Conservation (phyloP, 2,888 invertebrate genomes). For the Tenthredo distinguenda region DNA sequence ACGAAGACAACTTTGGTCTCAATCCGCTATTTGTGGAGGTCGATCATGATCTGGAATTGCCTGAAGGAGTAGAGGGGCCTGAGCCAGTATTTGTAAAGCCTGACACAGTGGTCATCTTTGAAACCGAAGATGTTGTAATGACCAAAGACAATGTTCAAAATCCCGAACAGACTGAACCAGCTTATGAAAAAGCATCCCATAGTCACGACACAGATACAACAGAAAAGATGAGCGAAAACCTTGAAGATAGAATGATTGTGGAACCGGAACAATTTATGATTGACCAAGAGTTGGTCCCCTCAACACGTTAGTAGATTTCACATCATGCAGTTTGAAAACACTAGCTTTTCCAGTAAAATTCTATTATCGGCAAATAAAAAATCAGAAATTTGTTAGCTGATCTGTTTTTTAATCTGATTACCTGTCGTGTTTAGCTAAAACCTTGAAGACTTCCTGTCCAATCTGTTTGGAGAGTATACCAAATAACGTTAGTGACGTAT, state of each 20-base stretch:
- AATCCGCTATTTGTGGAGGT: slow-evolving; percentile 70
- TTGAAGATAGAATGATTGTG: slow-evolving; percentile 42
- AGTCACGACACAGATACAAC: background rate
- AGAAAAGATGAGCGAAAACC: background rate
- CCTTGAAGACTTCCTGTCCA: slow-evolving; percentile 64
- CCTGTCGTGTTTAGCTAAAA: slow-evolving; percentile 3
- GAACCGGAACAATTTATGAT: slow-evolving; percentile 49
- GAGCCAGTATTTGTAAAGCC: slow-evolving; percentile 70
- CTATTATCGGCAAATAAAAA: background rate
- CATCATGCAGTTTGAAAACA: background rate
- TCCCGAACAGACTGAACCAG: slow-evolving; percentile 19
- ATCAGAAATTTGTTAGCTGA: background rate
- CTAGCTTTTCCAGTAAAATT: background rate
- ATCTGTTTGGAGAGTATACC: slow-evolving; percentile 69
- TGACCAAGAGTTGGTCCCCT: slow-evolving; percentile 10
- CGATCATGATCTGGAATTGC: slow-evolving; percentile 71
- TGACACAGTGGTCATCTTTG: slow-evolving; percentile 58
- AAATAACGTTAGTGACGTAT: slow-evolving; percentile 65
- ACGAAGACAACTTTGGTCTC: slow-evolving; percentile 50
- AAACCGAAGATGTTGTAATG: background rate
- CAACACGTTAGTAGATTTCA: slow-evolving; percentile 38
- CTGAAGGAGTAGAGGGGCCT: slow-evolving; percentile 73
- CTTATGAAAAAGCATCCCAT: slow-evolving; percentile 5
- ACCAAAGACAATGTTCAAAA: background rate
- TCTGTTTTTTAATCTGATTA: background rate